A percentile compares a stretch with the other conserved stretches of the same genome.
These are phyloP conservation scores for Acanthosepion lycidas DNA, from an alignment of 2,888 invertebrate species.

Conservation along the genomic window DNA sequence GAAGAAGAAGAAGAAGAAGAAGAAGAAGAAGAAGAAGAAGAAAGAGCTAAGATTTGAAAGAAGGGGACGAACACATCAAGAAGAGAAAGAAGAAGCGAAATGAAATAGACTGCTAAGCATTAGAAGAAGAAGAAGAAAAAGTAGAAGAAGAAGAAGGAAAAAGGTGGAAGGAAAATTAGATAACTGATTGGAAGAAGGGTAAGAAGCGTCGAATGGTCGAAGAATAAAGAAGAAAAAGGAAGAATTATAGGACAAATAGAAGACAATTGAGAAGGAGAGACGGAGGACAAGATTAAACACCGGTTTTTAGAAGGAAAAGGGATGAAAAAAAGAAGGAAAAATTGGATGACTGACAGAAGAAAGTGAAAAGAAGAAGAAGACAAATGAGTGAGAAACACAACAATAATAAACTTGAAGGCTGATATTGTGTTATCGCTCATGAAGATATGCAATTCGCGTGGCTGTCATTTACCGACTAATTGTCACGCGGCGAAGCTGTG, in stretches of 20 bases:
- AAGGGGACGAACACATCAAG: not conserved
- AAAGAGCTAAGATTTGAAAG: not conserved
- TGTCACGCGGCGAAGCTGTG: not conserved
- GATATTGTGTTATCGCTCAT: not conserved
- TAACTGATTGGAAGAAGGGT: not conserved
- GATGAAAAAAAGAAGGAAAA: not conserved
- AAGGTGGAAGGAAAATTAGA: not conserved
- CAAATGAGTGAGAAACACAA: not conserved
- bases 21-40: not conserved
- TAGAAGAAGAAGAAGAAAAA: not conserved
- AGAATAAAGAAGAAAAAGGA: not conserved
- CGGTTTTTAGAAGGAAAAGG: no score
- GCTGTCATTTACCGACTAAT: slow-evolving; percentile 6
- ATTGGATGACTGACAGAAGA: no score
- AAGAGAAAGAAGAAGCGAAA: not conserved
- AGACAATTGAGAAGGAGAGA: no score
- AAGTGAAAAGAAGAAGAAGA: not conserved
- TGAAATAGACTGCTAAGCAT: no score
- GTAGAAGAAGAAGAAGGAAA: not conserved
- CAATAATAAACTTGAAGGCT: not conserved
- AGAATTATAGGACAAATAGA: not conserved
- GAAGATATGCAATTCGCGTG: not conserved
- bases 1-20: not conserved
- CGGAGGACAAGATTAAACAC: not conserved
- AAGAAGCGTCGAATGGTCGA: not conserved